These are phyloP conservation scores for Hippocampus comes DNA, from an alignment of 2,113 vertebrate species.

Conservation along the genomic window DNA sequence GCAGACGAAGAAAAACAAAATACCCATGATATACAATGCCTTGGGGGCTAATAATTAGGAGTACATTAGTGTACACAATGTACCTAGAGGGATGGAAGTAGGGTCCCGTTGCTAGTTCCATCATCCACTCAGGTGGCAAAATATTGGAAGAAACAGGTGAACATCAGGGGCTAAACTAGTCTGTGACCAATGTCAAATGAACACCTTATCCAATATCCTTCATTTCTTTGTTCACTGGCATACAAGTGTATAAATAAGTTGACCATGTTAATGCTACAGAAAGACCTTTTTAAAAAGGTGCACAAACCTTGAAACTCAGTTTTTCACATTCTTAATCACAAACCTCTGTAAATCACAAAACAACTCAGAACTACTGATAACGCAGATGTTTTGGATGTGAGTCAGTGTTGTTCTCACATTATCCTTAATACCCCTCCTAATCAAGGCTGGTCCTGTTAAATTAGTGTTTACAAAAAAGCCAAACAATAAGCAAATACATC, in stretches of 20 bases:
- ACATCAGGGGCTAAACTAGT: conserved; percentile 21
- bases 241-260: not conserved
- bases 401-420: conserved; percentile 17
- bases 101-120: not conserved
- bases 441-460: not conserved
- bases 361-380: not conserved
- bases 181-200: conserved; percentile 31
- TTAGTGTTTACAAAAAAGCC: not conserved
- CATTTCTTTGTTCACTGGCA: not conserved
- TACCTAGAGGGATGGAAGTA: not conserved
- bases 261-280: not conserved
- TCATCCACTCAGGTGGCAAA: conserved; percentile 19
- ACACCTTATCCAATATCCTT: conserved; percentile 47
- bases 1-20: not conserved
- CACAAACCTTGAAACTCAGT: not conserved
- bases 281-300: too few relatives aligned
- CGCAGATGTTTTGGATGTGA: not conserved
- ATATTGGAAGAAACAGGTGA: conserved; percentile 22
- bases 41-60: not conserved
- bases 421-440: conserved; percentile 3
- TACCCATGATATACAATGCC: not conserved
- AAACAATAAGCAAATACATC: not conserved
- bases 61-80: not conserved
- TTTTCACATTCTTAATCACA: not conserved
- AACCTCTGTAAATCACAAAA: not conserved